Evolutionary conservation across 2,113 vertebrate species (phyloP), one percentile per base, ranked within the genome.

Genomic region (Tupaia chinensis): DNA sequence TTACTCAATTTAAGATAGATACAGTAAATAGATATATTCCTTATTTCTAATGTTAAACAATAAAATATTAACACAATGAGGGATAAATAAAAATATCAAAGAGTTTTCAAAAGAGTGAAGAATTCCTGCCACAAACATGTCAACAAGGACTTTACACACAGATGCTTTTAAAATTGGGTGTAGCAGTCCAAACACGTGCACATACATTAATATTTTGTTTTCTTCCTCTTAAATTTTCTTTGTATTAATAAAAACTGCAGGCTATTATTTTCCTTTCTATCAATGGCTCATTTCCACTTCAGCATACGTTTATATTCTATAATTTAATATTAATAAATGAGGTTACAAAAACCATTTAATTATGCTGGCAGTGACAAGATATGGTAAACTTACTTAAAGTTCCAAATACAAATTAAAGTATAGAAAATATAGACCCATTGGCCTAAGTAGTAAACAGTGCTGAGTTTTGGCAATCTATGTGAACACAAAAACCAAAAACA

Each of bases 361-460:
- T 72, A 95, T 1, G 2, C 87, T 87, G 0, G 69, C 88, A 97
- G 81, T 98, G 97, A 95, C 72, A 87, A 96, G 93, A 87, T 95
- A 70, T 68, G 23, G 86, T 97, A 97, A 61, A 87, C 95, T 97
- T 98, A 97, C 97, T 97, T 98, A 98, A 98, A 97, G 91, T 93
- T 97, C 73, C 95, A 98, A 98, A 98, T 97, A 98, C 96, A 98
- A 97, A 89, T 97, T 97, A 98, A 98, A 44, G 4, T 89, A 93
- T 90, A 96, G 78, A 95, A 98, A 97, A 95, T 78, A 94, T 7
- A 83, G 92, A 22, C 53, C 0, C 56, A 70, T 72, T 97, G 84
- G 44, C 19, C 11, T 65, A 94, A 97, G 63, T 96, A 96, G 58
- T 98, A 98, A 96, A 74, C 74, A 83, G 5, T 85, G 69, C 81